These are phyloP conservation scores for Micromys minutus DNA, from an alignment of 2,113 vertebrate species.

Conservation along the genomic window DNA sequence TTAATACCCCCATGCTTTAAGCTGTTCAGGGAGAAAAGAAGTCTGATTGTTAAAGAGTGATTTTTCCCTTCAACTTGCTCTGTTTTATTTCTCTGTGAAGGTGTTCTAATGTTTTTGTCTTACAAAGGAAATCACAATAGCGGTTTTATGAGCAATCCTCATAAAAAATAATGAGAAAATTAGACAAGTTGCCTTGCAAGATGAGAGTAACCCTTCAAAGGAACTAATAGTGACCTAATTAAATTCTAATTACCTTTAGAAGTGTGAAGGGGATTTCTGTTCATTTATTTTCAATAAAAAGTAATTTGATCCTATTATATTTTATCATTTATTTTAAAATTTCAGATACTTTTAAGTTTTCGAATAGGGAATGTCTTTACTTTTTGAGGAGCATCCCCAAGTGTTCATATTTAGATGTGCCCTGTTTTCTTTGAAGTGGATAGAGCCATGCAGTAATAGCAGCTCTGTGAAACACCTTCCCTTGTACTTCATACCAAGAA, in stretches of 20 bases:
- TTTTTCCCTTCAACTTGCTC: no score
- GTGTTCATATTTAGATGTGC: not conserved
- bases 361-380: not conserved
- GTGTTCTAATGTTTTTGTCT: no score
- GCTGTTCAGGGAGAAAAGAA: conserved; percentile 40
- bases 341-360: conserved; percentile 31
- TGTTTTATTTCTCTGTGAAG: no score
- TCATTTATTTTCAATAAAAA: conserved; percentile 57
- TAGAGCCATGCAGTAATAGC: not conserved
- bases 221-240: conserved; percentile 44
- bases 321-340: conserved; percentile 31
- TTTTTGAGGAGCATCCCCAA: not conserved
- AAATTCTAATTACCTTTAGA: conserved; percentile 7
- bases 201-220: conserved; percentile 53
- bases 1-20: conserved; percentile 39
- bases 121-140: no score
- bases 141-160: conserved; percentile 36
- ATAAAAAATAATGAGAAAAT: conserved; percentile 49
- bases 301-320: not conserved
- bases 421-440: not conserved
- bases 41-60: conserved; percentile 44
- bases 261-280: not conserved
- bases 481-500: not conserved
- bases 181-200: conserved; percentile 34
- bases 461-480: not conserved